Base-by-base conservation (phyloP, 1,140 invertebrate genomes). In the Drosophila arizonae region DNA sequence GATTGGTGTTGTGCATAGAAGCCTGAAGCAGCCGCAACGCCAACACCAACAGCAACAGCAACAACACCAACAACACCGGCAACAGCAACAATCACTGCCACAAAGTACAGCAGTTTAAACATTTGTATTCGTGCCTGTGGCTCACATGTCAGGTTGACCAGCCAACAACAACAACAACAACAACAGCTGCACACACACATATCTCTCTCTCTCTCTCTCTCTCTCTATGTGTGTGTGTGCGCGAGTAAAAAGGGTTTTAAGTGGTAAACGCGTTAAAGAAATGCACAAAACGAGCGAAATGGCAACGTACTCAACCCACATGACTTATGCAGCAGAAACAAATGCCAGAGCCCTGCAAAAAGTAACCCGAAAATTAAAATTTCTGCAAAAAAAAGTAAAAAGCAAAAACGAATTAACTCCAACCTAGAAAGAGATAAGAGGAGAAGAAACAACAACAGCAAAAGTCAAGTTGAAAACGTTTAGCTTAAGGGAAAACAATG, bases 71-170 rank as follows among this genome's bases (percentile, higher is more conserved):
- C 21, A 24, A 24, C 43, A 72, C 2, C 50, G 76, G 43, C 58
- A 58, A 57, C 48, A 70, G 60, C 71, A 72, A 74, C 76, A 77
- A 77, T 75, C 62, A 71, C 28, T 66, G 66, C 72, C 65, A 65
- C 66, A 77, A 84, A 68, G 62, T 63, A 66, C 72, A 75, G 77
- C 81, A 81, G 75, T 76, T 82, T 76, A 79, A 86, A 80, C 81
- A 84, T 85, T 86, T 81, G 77, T 77, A 87, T 85, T 85, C 81
- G 78, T 85, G 75, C 78, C 77, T 78, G 78, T 75, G 81, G 81
- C 77, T 86, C 78, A 86, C 78, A 87, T 85, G 82, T 82, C 72
- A 79, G 82, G 75, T 87, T 81, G 77, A 77, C 70, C 77, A 76
- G 36, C 62, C 46, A 66, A 48, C 61, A 74, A 51, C 79, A 81